Evolutionary conservation across 2,797 vertebrate genomes (phyloP).

Genomic region (Chiroxiphia lanceolata): DNA sequence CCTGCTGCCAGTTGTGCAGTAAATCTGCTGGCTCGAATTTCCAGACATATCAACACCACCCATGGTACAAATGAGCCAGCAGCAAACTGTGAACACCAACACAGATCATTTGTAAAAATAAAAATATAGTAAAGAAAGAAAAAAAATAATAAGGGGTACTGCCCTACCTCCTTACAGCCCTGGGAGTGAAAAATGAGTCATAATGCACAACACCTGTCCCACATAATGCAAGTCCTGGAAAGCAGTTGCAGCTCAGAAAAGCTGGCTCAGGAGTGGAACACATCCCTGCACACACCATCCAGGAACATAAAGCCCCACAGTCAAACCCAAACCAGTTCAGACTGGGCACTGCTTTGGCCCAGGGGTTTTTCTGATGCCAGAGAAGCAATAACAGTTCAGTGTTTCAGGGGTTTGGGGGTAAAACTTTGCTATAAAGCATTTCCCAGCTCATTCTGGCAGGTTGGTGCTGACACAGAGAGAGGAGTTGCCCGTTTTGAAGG

Average conservation of each 20-base stretch:
- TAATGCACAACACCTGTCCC: constrained; percentile 68
- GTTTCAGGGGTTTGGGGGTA: not conserved
- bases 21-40: constrained; percentile 71
- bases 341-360: not conserved
- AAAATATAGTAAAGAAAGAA: not conserved
- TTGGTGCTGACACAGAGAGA: not conserved
- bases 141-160: constrained; percentile 19
- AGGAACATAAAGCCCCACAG: not conserved
- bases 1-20: constrained; percentile 65
- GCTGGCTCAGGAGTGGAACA: constrained; percentile 27
- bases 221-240: constrained; percentile 61
- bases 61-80: constrained; percentile 68
- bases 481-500: not conserved
- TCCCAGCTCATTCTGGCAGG: not conserved
- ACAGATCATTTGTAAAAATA: constrained; percentile 60
- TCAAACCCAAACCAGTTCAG: not conserved
- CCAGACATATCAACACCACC: constrained; percentile 70
- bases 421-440: not conserved
- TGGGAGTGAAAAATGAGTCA: constrained; percentile 62
- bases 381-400: not conserved
- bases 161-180: constrained; percentile 64
- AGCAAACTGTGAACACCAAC: constrained; percentile 48
- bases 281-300: not conserved
- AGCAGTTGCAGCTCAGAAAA: constrained; percentile 60
- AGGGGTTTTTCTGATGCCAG: not conserved